Evolutionary conservation across 2,888 invertebrate species (phyloP).

Genomic region (Clusia tigrina): DNA sequence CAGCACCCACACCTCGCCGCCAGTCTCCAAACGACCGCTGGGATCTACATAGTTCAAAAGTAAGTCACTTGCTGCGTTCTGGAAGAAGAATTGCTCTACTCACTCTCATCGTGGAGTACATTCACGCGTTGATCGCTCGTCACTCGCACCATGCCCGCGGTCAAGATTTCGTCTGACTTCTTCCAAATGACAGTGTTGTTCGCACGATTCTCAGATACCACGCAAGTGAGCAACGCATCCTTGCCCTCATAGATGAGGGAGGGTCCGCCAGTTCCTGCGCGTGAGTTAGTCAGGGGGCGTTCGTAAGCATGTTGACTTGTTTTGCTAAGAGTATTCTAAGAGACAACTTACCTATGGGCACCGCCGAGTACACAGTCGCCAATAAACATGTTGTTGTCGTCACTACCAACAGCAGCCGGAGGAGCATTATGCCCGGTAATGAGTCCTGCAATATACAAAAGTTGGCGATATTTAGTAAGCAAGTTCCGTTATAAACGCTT

Average conservation of each 20-base stretch:
- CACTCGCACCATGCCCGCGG: conserved; percentile 78
- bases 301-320: not conserved
- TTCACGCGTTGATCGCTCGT: conserved; percentile 77
- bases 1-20: conserved; percentile 86
- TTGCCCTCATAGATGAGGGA: conserved; percentile 72
- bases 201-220: conserved; percentile 71
- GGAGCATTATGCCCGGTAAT: too few relatives aligned
- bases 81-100: conserved; percentile 46
- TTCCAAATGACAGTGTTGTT: conserved; percentile 80
- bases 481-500: not conserved
- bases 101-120: conserved; percentile 81
- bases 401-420: conserved; percentile 50
- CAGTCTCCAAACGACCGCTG: conserved; percentile 59
- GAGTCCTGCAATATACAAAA: too few relatives aligned
- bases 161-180: conserved; percentile 75
- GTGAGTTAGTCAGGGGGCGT: not conserved
- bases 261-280: conserved; percentile 61
- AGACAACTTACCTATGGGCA: conserved; percentile 58
- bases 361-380: conserved; percentile 55
- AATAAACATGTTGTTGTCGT: conserved; percentile 54
- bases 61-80: not conserved
- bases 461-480: not conserved
- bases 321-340: too few relatives aligned
- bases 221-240: conserved; percentile 82
- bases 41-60: conserved; percentile 50